Evolutionary conservation across 2,113 vertebrate species (phyloP).

Genomic region (Sinosuthora webbiana): DNA sequence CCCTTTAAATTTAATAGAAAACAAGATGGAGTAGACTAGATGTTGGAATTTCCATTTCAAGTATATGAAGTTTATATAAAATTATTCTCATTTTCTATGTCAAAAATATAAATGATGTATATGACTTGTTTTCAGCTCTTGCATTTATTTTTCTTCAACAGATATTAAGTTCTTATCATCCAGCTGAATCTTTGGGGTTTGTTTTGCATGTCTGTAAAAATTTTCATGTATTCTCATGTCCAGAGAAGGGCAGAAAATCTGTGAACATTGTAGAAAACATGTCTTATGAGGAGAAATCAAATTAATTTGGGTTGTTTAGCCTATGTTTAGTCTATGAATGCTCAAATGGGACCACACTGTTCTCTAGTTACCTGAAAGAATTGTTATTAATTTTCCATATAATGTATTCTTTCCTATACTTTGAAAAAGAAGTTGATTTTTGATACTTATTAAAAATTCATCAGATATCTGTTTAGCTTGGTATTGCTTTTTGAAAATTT

Average conservation of each 20-base stretch:
- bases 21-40: neutral
- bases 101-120: neutral
- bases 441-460: neutral
- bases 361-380: neutral
- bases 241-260: neutral
- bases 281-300: neutral
- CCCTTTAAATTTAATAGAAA: neutral
- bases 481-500: neutral
- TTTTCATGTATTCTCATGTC: neutral
- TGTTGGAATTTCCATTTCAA: neutral
- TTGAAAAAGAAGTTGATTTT: neutral
- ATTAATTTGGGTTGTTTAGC: neutral
- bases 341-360: fast-evolving
- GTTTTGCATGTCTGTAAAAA: neutral
- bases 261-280: neutral
- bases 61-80: neutral
- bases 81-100: neutral
- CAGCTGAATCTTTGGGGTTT: neutral
- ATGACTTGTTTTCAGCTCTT: neutral
- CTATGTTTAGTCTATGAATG: neutral
- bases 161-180: neutral
- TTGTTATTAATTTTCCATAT: neutral
- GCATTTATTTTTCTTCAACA: neutral
- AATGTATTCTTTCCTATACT: neutral
- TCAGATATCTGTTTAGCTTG: neutral